Base-by-base conservation (phyloP, 2,797 vertebrate species). In the Bradypodion ventrale region DNA sequence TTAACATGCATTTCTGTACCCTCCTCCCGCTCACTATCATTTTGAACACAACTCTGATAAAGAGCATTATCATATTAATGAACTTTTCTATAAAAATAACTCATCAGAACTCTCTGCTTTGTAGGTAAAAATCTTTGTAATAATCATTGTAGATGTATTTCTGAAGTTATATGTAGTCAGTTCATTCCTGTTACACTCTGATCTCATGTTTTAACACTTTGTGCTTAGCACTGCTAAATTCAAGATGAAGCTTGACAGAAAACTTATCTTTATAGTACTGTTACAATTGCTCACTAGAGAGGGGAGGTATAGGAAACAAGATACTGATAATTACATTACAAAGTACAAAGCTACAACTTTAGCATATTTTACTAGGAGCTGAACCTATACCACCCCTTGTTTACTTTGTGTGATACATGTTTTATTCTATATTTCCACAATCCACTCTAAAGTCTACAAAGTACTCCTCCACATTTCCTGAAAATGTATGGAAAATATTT, bases 401-500 rank as follows among this genome's bases (percentile, higher is more conserved):
- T 83, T 23, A 69, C 75, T 86, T 42, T 56, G 29, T 85, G 72
- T 81, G 75, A 87, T 6, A 65, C 0, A 42, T 65, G 83, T 62
- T 46, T 63, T n/a, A 83, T 70, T 7, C 52, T 72, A 87, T 23
- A 35, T 74, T 83, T 91, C 56, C 85, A 69, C 42, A 83, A 82
- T 82, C 62, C 72, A 52, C 62, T 89, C 65, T 62, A 68, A 37
- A 72, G 68, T 78, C 81, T 87, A 84, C 69, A 90, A 90, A 75
- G 75, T 21, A 77, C 8, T 90, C n/a, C 21, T 80, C n/a, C 0
- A 66, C 23, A 89, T 82, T 86, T 82, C 83, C 76, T 74, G 60
- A 85, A 32, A 84, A 76, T 80, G 82, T 72, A 86, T 68, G 60
- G 70, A 88, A 92, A 94, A 86, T 83, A 88, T 85, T 90, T 89